Percentiles rank a stretch among this genome's conserved stretches.
phyloP scores from a whole-genome alignment of 2,888 invertebrate species.

The Microplitis deprimator region DNA sequence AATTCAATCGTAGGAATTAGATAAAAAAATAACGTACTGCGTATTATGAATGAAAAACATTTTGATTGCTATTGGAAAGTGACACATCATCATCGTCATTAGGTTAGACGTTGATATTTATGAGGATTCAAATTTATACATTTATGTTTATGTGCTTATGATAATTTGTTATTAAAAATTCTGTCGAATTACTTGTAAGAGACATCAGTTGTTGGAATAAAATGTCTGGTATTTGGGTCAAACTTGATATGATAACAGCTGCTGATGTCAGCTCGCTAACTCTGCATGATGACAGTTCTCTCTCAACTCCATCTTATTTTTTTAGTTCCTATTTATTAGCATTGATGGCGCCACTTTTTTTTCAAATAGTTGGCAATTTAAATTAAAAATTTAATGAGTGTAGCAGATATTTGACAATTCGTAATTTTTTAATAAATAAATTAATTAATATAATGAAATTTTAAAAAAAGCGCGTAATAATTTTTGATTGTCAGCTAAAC shows the following conservation, averaged over 20 bases:
- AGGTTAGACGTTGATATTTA: not conserved
- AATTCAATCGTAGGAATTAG: not conserved
- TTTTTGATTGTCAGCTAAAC: no score
- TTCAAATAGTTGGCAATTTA: not conserved
- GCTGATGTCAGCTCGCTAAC: conserved; percentile 13
- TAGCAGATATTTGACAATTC: no score
- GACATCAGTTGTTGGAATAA: not conserved
- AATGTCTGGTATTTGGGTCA: not conserved
- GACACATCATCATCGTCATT: not conserved
- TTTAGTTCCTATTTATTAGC: not conserved
- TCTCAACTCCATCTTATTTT: not conserved
- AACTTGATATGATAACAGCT: conserved; percentile 55
- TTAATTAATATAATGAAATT: no score
- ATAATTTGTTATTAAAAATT: not conserved
- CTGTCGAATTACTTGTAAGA: not conserved
- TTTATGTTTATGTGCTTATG: no score
- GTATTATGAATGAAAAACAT: not conserved
- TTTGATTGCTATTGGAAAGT: not conserved
- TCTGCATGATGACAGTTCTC: not conserved
- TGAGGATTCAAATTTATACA: not conserved
- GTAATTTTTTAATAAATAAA: no score
- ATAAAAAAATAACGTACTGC: not conserved
- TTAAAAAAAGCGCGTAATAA: no score
- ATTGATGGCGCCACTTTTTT: not conserved
- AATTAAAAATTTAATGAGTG: no score